Base-by-base conservation (phyloP, 2,113 vertebrate genomes). In the Psettodes erumei region DNA sequence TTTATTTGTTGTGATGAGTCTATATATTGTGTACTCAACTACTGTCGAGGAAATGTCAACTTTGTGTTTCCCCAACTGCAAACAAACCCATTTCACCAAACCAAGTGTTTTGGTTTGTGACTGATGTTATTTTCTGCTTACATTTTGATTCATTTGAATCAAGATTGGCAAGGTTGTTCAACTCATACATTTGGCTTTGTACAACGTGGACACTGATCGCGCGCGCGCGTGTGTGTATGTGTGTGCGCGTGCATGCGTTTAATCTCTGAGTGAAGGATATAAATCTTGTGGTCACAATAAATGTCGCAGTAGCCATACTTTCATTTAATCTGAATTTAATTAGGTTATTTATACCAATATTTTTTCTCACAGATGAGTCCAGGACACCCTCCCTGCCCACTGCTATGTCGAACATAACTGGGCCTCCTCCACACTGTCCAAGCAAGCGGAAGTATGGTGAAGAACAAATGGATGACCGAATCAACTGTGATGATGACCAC, bases 361-460 rank as follows among this genome's bases (percentile, higher is more conserved):
- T 66, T 93, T 61, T 93, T 93, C 66, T 90, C 92, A 88, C 95
- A 93, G 96, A 95, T 53, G 96, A 98, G 70, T 94, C 96, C 93
- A 95, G 96, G 83, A 95, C 96, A 91, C 95, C 96, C 83, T 91
- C 95, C 6, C 93, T 96, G 83, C 92, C 96, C 61, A 91, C 95
- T 27, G 87, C 94, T 43, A 92, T 97, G 75, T 87, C 93, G 90
- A 95, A 92, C 89, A 95, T 96, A 71, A 95, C 95, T 1, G 97
- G 95, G 42, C 96, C 96, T 12, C 95, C 96, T 21, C 93, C 95
- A 27, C 95, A 96, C 88, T 98, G 97, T 86, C 96, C 97, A 58
- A 95, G 90, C 92, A 99, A 98, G 92, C 94, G 98, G 73, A 99
- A 96, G 91, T 96, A 96, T 89, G 94, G 94, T 25, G 91, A 96